A percentile compares a stretch with the other conserved stretches of the same genome.
phyloP scores from a whole-genome alignment of 1,140 invertebrate genomes.

The Leptestheria dahalacensis region DNA sequence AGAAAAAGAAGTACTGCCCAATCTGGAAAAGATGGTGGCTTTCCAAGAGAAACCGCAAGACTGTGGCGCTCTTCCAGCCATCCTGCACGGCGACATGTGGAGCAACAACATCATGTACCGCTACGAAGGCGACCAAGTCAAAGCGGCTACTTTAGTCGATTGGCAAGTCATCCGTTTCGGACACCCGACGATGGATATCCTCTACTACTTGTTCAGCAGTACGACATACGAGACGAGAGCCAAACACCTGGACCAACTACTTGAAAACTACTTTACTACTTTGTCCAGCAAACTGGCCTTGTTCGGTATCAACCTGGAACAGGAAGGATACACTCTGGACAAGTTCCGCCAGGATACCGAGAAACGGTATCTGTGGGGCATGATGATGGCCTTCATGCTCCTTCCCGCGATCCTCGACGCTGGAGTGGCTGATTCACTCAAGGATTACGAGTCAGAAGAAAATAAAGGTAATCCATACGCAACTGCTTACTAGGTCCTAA shows the following conservation, averaged over 20 bases:
- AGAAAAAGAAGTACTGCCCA: neutral
- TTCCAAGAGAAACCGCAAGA: neutral
- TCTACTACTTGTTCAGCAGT: slow-evolving; percentile 13
- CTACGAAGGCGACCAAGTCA: slow-evolving; percentile 3
- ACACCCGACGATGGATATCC: slow-evolving; percentile 13
- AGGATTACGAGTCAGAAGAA: neutral
- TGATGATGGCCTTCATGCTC: neutral
- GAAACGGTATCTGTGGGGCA: neutral
- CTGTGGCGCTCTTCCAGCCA: slow-evolving; percentile 3
- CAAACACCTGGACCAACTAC: slow-evolving; percentile 1
- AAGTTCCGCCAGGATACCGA: neutral
- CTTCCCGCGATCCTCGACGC: neutral
- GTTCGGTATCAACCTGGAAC: slow-evolving; percentile 1
- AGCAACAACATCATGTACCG: slow-evolving; percentile 16
- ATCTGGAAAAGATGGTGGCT: neutral
- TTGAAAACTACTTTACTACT: slow-evolving; percentile 3
- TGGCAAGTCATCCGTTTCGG: slow-evolving; percentile 13
- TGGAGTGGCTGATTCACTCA: neutral
- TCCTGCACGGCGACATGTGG: slow-evolving; percentile 15
- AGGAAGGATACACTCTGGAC: neutral
- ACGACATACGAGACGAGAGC: neutral
- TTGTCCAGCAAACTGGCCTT: neutral
- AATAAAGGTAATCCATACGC: neutral
- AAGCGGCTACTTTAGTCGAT: slow-evolving; percentile 1
- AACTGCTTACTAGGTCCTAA: too few species aligned